Base-by-base conservation (phyloP, 2,888 invertebrate species). In the Keiferia lycopersicella region DNA sequence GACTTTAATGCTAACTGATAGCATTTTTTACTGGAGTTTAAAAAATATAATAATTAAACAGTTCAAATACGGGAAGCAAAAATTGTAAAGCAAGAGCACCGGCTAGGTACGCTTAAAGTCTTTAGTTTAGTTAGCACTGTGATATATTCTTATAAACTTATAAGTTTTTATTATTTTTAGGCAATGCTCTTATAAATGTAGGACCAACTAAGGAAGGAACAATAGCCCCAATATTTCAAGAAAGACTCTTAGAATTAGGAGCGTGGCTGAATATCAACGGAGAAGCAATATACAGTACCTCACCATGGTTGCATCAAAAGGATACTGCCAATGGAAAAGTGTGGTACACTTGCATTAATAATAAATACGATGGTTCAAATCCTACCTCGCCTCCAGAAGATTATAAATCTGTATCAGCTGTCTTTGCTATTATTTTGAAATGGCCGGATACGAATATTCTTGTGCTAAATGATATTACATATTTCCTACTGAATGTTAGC, bases 171-270 rank as follows among this genome's bases (percentile, higher is more conserved):
- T 26, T 48, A 10, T 34, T 81, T 87, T 59, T 73, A 94, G 96
- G 96, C 0, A 97, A 97, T 79, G 90, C 95, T 18, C 82, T 97
- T 16, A 93, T 97, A 77, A 98, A 98, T 78, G 93, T 98, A 7
- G 98, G 98, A 0, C 98, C 98, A 16, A 97, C 97, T 0, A 96
- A 95, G 78, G 96, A 97, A 73, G 98, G 98, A 4, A 95, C 94
- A 7, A 98, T 98, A 69, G 83, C 93, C 3, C 96, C 97, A 0
- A 95, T 98, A 77, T 98, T 95, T 85, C 95, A 98, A 88, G 97
- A 98, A 78, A 93, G 98, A 56, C 88, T 98, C 0, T 83, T 93
- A 12, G 93, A 94, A 70, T 92, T 98, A 71, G 98, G 98, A 1
- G 73, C 86, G 16, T 98, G 98, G 98, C 86, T 98, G 14, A 77